Evolutionary conservation across 2,888 invertebrate genomes (phyloP).

Genomic region (Melipona bicolor): DNA sequence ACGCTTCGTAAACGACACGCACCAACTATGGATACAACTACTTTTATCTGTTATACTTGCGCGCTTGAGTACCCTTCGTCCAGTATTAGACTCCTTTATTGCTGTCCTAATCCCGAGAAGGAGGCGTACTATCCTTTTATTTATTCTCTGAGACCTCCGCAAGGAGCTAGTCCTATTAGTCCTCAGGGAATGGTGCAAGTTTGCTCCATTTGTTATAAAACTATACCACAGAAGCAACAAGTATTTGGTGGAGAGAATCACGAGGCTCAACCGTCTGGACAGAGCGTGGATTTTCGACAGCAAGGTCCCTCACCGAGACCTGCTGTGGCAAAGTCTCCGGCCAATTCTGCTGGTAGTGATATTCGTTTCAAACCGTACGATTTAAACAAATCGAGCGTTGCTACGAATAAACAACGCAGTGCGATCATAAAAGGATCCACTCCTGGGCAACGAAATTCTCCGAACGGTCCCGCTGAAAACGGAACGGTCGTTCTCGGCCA

Average conservation of each 20-base stretch:
- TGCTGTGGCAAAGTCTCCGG: conserved; percentile 85
- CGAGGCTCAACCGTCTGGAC: conserved; percentile 82
- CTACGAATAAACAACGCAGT: conserved; percentile 84
- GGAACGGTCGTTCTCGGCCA: conserved; percentile 80
- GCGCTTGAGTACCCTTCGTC: conserved; percentile 92
- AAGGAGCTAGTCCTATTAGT: conserved; percentile 95
- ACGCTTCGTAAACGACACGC: conserved; percentile 91
- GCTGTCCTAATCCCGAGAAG: conserved; percentile 92
- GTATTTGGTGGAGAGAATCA: conserved; percentile 88
- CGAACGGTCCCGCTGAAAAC: conserved; percentile 80
- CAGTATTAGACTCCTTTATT: conserved; percentile 92
- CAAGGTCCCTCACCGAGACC: conserved; percentile 84
- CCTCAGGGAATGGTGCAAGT: conserved; percentile 96
- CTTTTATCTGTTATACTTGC: conserved; percentile 96
- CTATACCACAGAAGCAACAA: conserved; percentile 91
- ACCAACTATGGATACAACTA: conserved; percentile 87
- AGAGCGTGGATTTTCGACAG: conserved; percentile 78
- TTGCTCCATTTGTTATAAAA: conserved; percentile 94
- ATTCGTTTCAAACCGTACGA: conserved; percentile 87
- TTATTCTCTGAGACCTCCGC: conserved; percentile 91
- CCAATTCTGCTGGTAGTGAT: conserved; percentile 85
- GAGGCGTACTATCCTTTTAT: conserved; percentile 97
- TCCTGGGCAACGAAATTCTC: conserved; percentile 80
- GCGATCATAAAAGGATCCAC: conserved; percentile 81
- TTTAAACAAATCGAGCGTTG: conserved; percentile 84